Evolutionary conservation across 2,113 vertebrate species (phyloP).

Genomic region (Oxyura jamaicensis): DNA sequence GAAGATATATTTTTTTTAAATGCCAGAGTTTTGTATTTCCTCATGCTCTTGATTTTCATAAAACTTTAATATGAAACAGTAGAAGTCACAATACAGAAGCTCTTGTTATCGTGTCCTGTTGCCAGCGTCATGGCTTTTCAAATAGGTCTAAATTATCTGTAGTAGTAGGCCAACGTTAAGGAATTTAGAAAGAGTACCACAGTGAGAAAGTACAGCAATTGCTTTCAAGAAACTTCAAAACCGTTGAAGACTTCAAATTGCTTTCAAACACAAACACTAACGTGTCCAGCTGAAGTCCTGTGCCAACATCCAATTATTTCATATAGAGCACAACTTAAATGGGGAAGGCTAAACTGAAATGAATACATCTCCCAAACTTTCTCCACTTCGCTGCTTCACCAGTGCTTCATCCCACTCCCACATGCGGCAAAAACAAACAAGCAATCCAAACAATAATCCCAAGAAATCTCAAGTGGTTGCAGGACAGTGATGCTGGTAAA

Average conservation of each 20-base stretch:
- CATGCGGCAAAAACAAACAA: rapidly evolving
- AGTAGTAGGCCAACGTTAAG: background rate
- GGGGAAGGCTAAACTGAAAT: background rate
- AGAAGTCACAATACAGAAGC: background rate
- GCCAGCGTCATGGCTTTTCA: background rate
- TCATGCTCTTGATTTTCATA: background rate
- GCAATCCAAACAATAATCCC: background rate
- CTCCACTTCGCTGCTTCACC: background rate
- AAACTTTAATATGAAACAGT: background rate
- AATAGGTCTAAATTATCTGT: background rate
- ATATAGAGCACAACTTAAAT: background rate
- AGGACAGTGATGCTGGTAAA: background rate
- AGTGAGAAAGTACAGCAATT: background rate
- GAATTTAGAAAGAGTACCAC: background rate
- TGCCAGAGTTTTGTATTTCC: background rate
- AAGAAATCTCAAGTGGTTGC: background rate
- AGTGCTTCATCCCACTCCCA: rapidly evolving
- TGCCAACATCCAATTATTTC: background rate
- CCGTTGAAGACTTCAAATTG: background rate
- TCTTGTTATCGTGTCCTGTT: background rate
- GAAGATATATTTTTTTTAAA: background rate
- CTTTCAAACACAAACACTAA: background rate
- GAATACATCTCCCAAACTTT: background rate
- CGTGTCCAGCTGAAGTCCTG: background rate
- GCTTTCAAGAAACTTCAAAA: background rate